phyloP scores from a whole-genome alignment of 2,113 vertebrate species.

The Mobula birostris region DNA sequence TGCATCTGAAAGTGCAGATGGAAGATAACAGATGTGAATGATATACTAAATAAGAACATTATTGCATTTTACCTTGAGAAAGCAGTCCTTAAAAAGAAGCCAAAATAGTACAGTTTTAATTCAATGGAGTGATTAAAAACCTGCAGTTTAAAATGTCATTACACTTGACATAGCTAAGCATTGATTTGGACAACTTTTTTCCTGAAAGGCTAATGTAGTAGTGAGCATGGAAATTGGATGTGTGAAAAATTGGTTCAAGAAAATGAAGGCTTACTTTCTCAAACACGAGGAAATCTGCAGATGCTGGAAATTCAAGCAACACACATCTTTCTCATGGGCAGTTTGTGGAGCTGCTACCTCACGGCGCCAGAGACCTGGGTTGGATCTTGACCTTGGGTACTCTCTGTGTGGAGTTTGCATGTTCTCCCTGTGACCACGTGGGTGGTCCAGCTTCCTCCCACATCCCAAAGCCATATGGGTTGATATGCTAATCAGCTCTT shows the following conservation, averaged over 20 bases:
- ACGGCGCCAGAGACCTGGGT: too few relatives aligned
- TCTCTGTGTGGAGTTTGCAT: too few relatives aligned
- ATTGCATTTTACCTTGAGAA: not conserved
- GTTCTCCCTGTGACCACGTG: too few relatives aligned
- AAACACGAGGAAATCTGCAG: too few relatives aligned
- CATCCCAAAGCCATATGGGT: too few relatives aligned
- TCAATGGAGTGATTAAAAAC: not conserved
- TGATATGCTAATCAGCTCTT: too few relatives aligned
- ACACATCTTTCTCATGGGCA: too few relatives aligned
- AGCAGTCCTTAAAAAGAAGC: not conserved
- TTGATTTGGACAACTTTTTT: not conserved
- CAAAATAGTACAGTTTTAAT: not conserved
- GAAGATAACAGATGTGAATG: not conserved
- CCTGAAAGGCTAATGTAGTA: not conserved
- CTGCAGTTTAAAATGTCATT: not conserved
- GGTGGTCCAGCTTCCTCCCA: too few relatives aligned
- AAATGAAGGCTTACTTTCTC: not conserved
- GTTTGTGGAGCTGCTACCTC: too few relatives aligned
- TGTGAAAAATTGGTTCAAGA: not conserved
- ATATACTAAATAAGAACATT: not conserved
- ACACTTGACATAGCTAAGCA: not conserved
- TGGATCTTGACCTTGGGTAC: too few relatives aligned
- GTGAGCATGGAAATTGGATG: not conserved
- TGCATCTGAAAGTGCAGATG: not conserved
- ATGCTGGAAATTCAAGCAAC: too few relatives aligned